These are phyloP conservation scores for Cephalopachus bancanus DNA, from an alignment of 2,797 vertebrate genomes.

Conservation along the genomic window DNA sequence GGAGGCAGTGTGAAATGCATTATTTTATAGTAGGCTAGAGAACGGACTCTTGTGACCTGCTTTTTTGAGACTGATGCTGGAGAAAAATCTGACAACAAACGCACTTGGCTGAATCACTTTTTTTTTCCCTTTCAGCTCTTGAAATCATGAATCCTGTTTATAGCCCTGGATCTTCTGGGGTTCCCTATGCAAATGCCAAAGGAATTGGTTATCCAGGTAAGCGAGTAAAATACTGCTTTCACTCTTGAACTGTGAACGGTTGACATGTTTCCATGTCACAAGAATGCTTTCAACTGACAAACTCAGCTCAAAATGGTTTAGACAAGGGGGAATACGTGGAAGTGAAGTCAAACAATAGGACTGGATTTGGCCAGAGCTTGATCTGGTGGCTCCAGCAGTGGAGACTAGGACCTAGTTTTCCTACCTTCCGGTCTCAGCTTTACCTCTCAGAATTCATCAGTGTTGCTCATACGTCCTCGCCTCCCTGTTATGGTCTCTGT, in stretches of 20 bases:
- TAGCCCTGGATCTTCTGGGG: constrained; percentile 97
- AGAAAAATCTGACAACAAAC: constrained; percentile 7
- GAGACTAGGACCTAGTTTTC: background rate
- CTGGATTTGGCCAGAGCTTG: background rate
- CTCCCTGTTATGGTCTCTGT: background rate
- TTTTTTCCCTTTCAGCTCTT: constrained; percentile 83
- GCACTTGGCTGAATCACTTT: constrained; percentile 73
- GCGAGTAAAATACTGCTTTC: constrained; percentile 65
- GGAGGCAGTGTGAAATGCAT: background rate
- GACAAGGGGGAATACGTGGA: background rate
- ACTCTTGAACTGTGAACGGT: constrained; percentile 29
- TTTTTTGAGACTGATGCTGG: background rate
- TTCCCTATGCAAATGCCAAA: constrained; percentile 98
- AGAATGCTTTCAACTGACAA: constrained; percentile 20
- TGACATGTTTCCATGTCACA: background rate
- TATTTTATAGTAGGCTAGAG: background rate
- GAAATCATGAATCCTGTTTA: constrained; percentile 98
- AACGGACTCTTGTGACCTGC: background rate
- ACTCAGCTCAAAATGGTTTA: background rate
- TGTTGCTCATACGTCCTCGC: background rate
- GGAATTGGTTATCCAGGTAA: constrained; percentile 98
- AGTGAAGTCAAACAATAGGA: background rate
- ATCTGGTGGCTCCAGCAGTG: background rate
- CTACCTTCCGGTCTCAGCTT: background rate
- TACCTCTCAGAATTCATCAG: background rate